Conservation (phyloP, 2,113 vertebrate species). For the Hydrolagus affinis region DNA sequence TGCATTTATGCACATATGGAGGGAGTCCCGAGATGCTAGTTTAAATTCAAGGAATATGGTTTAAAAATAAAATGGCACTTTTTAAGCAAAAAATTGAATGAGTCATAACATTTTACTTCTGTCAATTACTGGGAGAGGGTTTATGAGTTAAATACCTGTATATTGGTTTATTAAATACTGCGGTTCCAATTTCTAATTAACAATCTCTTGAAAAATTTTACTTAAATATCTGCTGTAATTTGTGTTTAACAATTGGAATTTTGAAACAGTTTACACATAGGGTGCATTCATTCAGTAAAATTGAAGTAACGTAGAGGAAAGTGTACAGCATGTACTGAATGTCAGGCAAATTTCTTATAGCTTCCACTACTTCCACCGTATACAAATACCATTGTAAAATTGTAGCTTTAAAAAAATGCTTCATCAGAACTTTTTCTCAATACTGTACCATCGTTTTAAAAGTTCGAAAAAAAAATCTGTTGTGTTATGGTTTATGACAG, state of each 20-base stretch:
- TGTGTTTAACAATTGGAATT: neutral
- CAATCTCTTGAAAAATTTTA: too few species aligned
- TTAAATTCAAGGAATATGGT: too few species aligned
- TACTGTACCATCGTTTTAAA: neutral
- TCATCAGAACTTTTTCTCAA: neutral
- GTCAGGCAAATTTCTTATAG: neutral
- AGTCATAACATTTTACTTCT: too few species aligned
- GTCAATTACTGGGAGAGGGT: too few species aligned
- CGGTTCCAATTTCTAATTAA: too few species aligned
- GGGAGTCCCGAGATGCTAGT: too few species aligned
- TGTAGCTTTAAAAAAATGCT: neutral
- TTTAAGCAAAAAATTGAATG: too few species aligned
- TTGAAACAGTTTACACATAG: too few species aligned
- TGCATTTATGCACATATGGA: too few species aligned
- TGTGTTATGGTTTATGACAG: neutral
- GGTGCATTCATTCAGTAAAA: neutral
- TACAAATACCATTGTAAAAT: neutral
- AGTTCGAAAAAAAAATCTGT: neutral
- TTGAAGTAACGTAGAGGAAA: neutral
- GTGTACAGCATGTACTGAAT: neutral
- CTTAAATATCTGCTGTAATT: neutral
- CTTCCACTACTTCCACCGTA: neutral
- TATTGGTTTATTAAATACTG: too few species aligned
- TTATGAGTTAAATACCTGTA: too few species aligned
- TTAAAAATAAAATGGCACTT: too few species aligned